Evolutionary conservation across 2,888 invertebrate species (phyloP).

Genomic region (Andrena minutula): DNA sequence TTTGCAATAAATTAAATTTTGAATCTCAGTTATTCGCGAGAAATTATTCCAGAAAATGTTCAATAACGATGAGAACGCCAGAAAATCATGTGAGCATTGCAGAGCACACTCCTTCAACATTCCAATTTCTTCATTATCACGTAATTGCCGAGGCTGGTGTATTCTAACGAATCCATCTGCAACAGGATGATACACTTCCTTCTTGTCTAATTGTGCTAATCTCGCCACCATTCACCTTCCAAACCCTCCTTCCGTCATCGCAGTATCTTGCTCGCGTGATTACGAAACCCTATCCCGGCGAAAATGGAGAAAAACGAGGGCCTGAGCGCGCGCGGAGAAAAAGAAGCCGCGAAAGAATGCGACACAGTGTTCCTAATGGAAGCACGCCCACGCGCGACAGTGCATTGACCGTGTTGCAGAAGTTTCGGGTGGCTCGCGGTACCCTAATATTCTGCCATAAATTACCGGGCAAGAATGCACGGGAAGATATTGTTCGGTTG

Average conservation of each 20-base stretch:
- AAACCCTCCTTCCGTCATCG: background rate
- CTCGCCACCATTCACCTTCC: too few species aligned
- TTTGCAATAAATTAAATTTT: too few species aligned
- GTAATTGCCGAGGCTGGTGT: too few species aligned
- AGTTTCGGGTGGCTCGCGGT: conserved; percentile 57
- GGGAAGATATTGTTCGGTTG: conserved; percentile 54
- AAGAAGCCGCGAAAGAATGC: conserved; percentile 45
- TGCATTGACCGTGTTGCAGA: conserved; percentile 58
- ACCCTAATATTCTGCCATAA: conserved; percentile 66
- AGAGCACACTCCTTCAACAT: too few species aligned
- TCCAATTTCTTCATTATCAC: too few species aligned
- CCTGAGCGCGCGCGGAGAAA: background rate
- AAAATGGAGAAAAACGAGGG: background rate
- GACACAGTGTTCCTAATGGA: conserved; percentile 55
- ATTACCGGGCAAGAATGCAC: conserved; percentile 57
- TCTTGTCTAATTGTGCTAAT: too few species aligned
- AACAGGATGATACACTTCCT: too few species aligned
- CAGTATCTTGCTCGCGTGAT: background rate
- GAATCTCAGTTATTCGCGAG: too few species aligned
- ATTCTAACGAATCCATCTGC: too few species aligned
- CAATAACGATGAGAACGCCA: too few species aligned
- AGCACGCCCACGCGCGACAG: conserved; percentile 56
- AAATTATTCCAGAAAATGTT: too few species aligned
- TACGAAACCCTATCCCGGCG: conserved; percentile 3
- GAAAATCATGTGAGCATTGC: too few species aligned